Base-by-base conservation (phyloP, 2,888 invertebrate genomes). In the Harpalus rubripes region DNA sequence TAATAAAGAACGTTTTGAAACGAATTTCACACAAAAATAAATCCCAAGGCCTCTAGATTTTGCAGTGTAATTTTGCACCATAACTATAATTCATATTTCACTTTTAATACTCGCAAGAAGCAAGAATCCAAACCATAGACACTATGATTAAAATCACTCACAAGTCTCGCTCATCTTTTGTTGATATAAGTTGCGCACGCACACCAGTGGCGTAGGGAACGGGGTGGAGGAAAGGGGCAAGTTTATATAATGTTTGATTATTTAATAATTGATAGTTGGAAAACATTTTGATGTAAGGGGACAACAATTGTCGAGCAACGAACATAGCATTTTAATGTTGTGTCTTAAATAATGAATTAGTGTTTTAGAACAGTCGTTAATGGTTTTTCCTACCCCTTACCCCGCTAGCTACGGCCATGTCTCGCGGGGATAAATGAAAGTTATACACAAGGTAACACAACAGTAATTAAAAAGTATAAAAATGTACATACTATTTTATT, bases 221-320 rank as follows among this genome's bases (percentile, higher is more conserved):
- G 58, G 56, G 58, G 78, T 1, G 10, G 59, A 59, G 61, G 41
- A 26, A 58, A 7, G 26, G 56, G 18, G 15, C 78, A 16, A 22
- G 78, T 68, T 74, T 79, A 79, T 79, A 61, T 79, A 79, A 79
- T 79, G 79, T 79, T 79, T 79, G 79, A 61, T 79, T 61, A 79
- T 41, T 79, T 79, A 79, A 79, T 79, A 79, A 79, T 79, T 79
- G 18, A 79, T 79, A 61, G 59, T 79, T 79, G 61, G 79, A 79
- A 79, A 79, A 79, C 79, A 79, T 61, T 79, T 7, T 61, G 79
- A 79, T 61, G 41, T 61, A 79, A 79, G 61, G 79, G 79, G 79
- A 58, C 59, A 79, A 79, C 78, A 78, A 78, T 78, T 78, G 68
- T 32, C 32, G 7, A 22, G 18, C 63, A 8, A 15, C 18, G 72